Percentiles rank a stretch among this genome's conserved stretches.
These are phyloP conservation scores for Microplitis manilae DNA, from an alignment of 2,888 invertebrate species.

Conservation along the genomic window DNA sequence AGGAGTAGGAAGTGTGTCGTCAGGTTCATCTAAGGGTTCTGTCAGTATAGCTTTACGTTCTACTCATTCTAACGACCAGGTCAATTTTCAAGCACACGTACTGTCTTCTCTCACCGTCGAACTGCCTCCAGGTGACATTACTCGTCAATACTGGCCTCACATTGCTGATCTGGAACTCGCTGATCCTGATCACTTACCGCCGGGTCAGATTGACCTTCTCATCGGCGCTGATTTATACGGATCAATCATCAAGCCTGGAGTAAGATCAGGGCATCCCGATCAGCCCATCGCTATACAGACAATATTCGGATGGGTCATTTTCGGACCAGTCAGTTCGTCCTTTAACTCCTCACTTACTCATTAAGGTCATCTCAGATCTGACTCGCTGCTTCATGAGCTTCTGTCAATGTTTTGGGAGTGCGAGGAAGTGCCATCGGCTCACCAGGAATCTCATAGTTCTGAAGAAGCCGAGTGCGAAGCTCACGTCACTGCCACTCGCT, in stretches of 20 bases:
- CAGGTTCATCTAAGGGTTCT: conserved; percentile 30
- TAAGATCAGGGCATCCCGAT: conserved; percentile 30
- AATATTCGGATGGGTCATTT: conserved; percentile 40
- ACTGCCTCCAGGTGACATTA: conserved; percentile 34
- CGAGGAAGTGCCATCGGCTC: too few relatives aligned
- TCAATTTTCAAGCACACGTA: conserved; percentile 32
- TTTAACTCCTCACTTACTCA: too few relatives aligned
- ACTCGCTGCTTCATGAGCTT: too few relatives aligned
- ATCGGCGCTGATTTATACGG: conserved; percentile 46
- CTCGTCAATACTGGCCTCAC: conserved; percentile 40
- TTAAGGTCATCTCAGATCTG: too few relatives aligned
- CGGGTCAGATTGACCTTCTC: conserved; percentile 45
- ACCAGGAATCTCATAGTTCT: too few relatives aligned
- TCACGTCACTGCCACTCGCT: too few relatives aligned
- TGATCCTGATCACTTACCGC: conserved; percentile 42
- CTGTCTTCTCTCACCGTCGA: conserved; percentile 28
- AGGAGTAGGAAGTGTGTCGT: conserved; percentile 37
- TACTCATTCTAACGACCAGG: neutral
- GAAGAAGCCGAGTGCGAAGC: too few relatives aligned
- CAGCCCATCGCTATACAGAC: conserved; percentile 40
- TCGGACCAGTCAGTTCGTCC: conserved; percentile 20
- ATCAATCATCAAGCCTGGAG: conserved; percentile 29
- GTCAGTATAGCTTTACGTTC: conserved; percentile 13
- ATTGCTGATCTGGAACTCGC: conserved; percentile 36
- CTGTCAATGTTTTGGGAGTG: too few relatives aligned